Evolutionary conservation across 1,140 invertebrate species (phyloP), one percentile per base, ranked within the genome.

Genomic region (Tribolium madens): DNA sequence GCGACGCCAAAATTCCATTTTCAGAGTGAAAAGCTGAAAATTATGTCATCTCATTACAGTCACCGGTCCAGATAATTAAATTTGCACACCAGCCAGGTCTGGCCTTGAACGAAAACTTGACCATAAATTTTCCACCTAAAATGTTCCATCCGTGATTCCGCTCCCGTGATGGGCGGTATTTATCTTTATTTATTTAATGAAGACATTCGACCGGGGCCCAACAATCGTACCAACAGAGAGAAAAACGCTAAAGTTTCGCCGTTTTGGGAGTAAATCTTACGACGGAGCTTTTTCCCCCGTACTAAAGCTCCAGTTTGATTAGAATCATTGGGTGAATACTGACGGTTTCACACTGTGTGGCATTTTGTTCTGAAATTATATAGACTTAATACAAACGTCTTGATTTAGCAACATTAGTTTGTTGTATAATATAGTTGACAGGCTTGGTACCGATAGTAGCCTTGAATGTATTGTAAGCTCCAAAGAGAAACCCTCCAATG

Each of bases 381-480:
- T 33, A 14, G 57, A 64, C 57, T 64, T 64, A 64, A 64, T 33
- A 64, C 57, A 64, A 64, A 64, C 57, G 31, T 64, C 57, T 64
- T 64, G 57, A 64, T 64, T 64, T 64, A 64, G 57, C 17, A 64
- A 64, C 57, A 64, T 64, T 64, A 64, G 57, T 64, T 64, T 64
- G 57, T 33, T 64, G 57, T 64, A 64, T 33, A 64, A 64, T 64
- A 33, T 64, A 64, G 57, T 64, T 64, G 57, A 64, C 57, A 64
- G 57, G 57, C 57, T n/a, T 33, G 57, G 21, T 64, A 26, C 57
- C 57, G 57, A 64, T 64, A 64, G 57, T 64, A 64, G 57, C 57
- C 57, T 64, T 53, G 50, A 72, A 72, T 72, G 70, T 72, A 52
- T 72, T 52, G 70, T 72, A 72, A 72, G 70, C 50, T 72, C 47